Conservation (phyloP, 2,888 invertebrate genomes). For the Tetropium fuscum region DNA sequence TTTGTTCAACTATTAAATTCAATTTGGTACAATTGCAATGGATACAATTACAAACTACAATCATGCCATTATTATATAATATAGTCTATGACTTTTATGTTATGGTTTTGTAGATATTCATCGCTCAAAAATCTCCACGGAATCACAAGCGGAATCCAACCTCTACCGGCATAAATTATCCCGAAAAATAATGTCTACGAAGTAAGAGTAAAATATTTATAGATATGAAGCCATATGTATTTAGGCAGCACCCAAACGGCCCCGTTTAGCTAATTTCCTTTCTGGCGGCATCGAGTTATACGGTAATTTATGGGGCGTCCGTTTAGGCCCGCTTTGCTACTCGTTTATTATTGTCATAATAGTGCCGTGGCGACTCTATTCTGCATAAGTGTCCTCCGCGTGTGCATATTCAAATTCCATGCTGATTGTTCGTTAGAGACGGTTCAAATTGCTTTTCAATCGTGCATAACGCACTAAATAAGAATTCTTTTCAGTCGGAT, state of each 20-base stretch:
- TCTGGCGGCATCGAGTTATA: constrained; percentile 2
- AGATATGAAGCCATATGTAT: too few relatives aligned
- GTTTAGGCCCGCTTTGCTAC: background rate
- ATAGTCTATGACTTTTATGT: too few relatives aligned
- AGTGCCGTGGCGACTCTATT: constrained; percentile 16
- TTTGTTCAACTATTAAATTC: too few relatives aligned
- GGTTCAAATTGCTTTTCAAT: constrained; percentile 49
- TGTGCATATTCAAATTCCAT: constrained; percentile 31
- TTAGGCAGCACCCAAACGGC: background rate
- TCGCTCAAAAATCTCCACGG: too few relatives aligned
- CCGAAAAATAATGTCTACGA: too few relatives aligned
- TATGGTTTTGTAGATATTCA: too few relatives aligned
- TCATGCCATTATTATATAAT: too few relatives aligned
- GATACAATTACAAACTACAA: too few relatives aligned
- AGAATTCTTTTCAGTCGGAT: constrained; percentile 28
- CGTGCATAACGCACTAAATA: constrained; percentile 39
- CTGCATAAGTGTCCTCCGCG: constrained; percentile 24
- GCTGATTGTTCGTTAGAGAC: constrained; percentile 26
- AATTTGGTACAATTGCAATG: too few relatives aligned
- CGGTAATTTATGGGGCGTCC: constrained; percentile 18
- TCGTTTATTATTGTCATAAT: constrained; percentile 21
- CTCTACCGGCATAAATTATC: too few relatives aligned
- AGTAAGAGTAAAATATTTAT: too few relatives aligned
- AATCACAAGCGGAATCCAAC: too few relatives aligned
- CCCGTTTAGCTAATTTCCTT: constrained; percentile 9